Conservation (phyloP, 2,888 invertebrate genomes). For the Nasonovia ribisnigri region DNA sequence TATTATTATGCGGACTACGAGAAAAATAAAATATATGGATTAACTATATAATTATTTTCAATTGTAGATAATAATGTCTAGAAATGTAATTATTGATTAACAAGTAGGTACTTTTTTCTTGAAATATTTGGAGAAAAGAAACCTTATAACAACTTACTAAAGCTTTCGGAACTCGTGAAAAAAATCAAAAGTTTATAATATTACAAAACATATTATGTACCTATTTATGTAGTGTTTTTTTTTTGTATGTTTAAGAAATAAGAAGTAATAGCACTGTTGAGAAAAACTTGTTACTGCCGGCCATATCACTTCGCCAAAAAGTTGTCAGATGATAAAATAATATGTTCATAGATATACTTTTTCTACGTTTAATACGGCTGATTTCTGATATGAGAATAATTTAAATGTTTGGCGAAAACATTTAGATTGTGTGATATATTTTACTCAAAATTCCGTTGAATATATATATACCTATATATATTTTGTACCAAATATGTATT, state of each 20-base stretch:
- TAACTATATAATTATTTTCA: neutral
- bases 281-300: neutral
- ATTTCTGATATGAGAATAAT: neutral
- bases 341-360: neutral
- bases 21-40: neutral
- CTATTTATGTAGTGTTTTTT: neutral
- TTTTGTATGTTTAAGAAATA: neutral
- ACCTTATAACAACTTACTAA: neutral
- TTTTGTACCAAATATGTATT: neutral
- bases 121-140: neutral
- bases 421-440: neutral
- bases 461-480: neutral
- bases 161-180: neutral
- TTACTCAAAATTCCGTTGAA: neutral
- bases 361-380: neutral
- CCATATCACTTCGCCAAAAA: neutral
- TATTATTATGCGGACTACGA: neutral
- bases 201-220: neutral
- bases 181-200: too few species aligned
- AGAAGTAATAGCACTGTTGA: neutral
- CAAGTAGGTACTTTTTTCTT: neutral
- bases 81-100: neutral
- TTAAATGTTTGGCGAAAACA: neutral
- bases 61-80: neutral
- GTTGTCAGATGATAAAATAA: neutral